Conservation (phyloP, 2,888 invertebrate genomes). For the Habrosyne pyritoides region DNA sequence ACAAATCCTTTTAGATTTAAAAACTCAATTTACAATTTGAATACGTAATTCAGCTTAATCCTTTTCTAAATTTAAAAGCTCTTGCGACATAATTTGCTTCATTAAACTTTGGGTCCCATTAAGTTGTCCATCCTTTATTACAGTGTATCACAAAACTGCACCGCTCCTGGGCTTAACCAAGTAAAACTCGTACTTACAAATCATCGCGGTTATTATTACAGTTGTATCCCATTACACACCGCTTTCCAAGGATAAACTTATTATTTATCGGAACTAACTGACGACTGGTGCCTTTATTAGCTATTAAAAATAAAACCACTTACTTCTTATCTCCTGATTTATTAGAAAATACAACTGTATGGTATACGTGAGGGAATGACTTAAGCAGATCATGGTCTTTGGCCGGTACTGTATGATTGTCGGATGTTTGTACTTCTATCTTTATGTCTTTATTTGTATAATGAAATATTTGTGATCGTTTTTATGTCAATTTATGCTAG, state of each 20-base stretch:
- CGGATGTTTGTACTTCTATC: background rate
- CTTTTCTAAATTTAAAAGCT: background rate
- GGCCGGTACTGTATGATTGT: background rate
- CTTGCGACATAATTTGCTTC: too few species aligned
- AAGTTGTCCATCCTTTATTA: slow-evolving; percentile 8
- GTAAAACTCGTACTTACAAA: slow-evolving; percentile 56
- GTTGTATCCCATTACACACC: slow-evolving; percentile 58
- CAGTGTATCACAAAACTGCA: slow-evolving; percentile 38
- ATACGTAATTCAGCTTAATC: too few species aligned
- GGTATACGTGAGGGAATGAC: background rate
- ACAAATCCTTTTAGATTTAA: too few species aligned
- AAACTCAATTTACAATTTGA: too few species aligned
- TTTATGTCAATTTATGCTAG: background rate
- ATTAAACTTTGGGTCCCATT: background rate
- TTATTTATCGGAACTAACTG: slow-evolving; percentile 58
- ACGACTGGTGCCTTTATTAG: slow-evolving; percentile 28
- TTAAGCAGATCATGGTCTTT: background rate
- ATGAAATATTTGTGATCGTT: background rate
- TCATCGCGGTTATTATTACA: slow-evolving; percentile 62
- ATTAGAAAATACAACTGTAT: slow-evolving; percentile 19
- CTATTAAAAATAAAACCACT: slow-evolving; percentile 47
- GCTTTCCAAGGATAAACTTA: slow-evolving; percentile 68
- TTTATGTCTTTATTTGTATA: background rate
- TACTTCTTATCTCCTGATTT: slow-evolving; percentile 47
- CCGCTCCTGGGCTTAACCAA: slow-evolving; percentile 56